Conservation (phyloP, 2,797 vertebrate species). For the Coregonus ussuriensis region DNA sequence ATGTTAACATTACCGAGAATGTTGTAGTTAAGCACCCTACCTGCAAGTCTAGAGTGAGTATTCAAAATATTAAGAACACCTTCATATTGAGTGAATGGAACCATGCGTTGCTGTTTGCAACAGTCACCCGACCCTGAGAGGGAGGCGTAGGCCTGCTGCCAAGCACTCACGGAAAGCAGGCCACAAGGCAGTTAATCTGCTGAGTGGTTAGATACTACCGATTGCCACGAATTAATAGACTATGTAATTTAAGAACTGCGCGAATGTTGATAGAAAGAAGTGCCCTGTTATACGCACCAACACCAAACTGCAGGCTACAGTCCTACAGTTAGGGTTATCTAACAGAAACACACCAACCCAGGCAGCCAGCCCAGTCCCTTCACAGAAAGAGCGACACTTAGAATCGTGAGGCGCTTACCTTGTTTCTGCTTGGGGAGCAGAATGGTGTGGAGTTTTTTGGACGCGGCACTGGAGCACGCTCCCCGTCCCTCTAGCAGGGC, state of each 20-base stretch:
- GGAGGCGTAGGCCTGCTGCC: not conserved
- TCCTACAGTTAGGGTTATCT: too few relatives aligned
- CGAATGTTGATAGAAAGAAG: not conserved
- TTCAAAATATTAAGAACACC: too few relatives aligned
- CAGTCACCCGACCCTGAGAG: slow-evolving; percentile 11
- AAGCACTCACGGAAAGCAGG: slow-evolving; percentile 29
- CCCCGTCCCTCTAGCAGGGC: slow-evolving; percentile 90
- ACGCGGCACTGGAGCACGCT: slow-evolving; percentile 76
- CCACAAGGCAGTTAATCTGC: slow-evolving; percentile 27
- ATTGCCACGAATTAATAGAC: not conserved
- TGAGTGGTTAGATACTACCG: slow-evolving; percentile 2
- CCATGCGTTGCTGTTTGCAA: slow-evolving; percentile 8
- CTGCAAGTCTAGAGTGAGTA: too few relatives aligned
- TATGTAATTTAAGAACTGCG: too few relatives aligned
- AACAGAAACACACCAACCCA: not conserved
- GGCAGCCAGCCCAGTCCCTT: not conserved
- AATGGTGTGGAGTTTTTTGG: slow-evolving; percentile 54
- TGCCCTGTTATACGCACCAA: not conserved
- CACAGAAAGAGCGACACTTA: not conserved
- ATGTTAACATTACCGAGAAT: too few relatives aligned
- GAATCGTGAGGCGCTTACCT: slow-evolving; percentile 56
- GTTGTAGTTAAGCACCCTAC: too few relatives aligned
- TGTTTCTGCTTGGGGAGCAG: slow-evolving; percentile 50
- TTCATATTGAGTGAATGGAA: too few relatives aligned
- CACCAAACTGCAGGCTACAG: not conserved